Conservation (phyloP, 1,140 invertebrate genomes). For the Micrasema minimum region DNA sequence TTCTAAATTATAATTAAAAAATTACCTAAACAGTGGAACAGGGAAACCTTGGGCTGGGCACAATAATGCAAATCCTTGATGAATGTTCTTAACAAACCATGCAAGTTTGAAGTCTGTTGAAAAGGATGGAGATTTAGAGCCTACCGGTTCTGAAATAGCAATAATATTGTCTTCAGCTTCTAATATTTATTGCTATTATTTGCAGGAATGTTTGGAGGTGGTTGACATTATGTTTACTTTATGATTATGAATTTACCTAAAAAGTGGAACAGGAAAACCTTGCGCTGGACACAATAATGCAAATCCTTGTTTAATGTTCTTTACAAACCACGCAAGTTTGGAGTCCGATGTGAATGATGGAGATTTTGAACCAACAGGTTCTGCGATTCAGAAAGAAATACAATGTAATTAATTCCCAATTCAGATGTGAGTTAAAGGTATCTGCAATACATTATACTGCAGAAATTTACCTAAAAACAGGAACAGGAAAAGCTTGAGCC, state of each 20-base stretch:
- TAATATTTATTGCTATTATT: slow-evolving; percentile 60
- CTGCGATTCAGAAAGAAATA: slow-evolving; percentile 58
- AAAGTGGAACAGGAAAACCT: slow-evolving; percentile 71
- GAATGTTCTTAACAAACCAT: slow-evolving; percentile 59
- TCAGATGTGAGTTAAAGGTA: no score
- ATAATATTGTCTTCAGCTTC: slow-evolving; percentile 62
- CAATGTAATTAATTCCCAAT: slow-evolving; percentile 3
- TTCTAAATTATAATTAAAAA: slow-evolving; percentile 60
- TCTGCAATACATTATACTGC: no score
- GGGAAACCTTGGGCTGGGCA: slow-evolving; percentile 71
- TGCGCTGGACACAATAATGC: slow-evolving; percentile 65
- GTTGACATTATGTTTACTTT: slow-evolving; percentile 21
- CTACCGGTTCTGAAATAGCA: slow-evolving; percentile 70
- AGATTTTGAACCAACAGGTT: slow-evolving; percentile 74
- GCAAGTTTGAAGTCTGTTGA: slow-evolving; percentile 68
- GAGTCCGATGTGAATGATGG: slow-evolving; percentile 72
- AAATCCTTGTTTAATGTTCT: slow-evolving; percentile 58
- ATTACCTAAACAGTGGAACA: slow-evolving; percentile 67
- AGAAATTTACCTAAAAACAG: slow-evolving; percentile 69
- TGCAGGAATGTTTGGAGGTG: slow-evolving; percentile 63
- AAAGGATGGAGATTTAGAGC: slow-evolving; percentile 72
- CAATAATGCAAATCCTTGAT: slow-evolving; percentile 59
- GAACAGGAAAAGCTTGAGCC: slow-evolving; percentile 74
- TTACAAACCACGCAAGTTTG: slow-evolving; percentile 62
- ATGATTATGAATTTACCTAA: slow-evolving; percentile 64